Percentiles rank a stretch among this genome's conserved stretches.
phyloP scores from a whole-genome alignment of 2,797 vertebrate species.

The Acropternis orthonyx region DNA sequence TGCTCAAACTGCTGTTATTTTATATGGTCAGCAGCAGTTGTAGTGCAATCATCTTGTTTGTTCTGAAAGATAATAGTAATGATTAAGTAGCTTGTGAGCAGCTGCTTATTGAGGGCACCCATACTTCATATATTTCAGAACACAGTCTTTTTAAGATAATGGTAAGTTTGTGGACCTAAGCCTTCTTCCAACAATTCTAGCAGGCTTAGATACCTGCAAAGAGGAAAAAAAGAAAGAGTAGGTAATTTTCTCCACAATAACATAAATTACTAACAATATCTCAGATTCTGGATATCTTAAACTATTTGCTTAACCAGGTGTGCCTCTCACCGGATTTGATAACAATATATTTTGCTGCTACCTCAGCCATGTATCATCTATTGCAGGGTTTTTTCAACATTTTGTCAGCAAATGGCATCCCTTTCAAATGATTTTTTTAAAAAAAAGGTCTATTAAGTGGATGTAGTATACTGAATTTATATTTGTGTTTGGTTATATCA shows the following conservation, averaged over 20 bases:
- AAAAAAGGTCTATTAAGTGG: background rate
- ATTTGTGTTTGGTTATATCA: background rate
- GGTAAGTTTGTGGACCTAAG: background rate
- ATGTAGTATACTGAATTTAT: background rate
- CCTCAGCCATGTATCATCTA: background rate
- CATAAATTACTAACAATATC: background rate
- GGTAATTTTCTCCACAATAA: background rate
- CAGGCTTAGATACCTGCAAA: background rate
- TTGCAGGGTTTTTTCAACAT: background rate
- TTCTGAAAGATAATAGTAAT: background rate
- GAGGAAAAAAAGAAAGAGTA: background rate
- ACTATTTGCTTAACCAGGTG: background rate
- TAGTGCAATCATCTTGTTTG: background rate
- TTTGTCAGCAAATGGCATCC: background rate
- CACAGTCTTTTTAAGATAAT: background rate
- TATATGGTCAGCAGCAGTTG: background rate
- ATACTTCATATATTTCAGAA: background rate
- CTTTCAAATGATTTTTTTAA: background rate
- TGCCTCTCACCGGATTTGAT: background rate
- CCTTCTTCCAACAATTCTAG: background rate
- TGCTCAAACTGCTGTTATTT: background rate
- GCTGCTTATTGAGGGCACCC: background rate
- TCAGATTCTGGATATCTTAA: background rate
- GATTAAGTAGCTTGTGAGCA: background rate
- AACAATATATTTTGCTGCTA: background rate